phyloP scores from a whole-genome alignment of 2,113 vertebrate genomes.

The Colossoma macropomum region DNA sequence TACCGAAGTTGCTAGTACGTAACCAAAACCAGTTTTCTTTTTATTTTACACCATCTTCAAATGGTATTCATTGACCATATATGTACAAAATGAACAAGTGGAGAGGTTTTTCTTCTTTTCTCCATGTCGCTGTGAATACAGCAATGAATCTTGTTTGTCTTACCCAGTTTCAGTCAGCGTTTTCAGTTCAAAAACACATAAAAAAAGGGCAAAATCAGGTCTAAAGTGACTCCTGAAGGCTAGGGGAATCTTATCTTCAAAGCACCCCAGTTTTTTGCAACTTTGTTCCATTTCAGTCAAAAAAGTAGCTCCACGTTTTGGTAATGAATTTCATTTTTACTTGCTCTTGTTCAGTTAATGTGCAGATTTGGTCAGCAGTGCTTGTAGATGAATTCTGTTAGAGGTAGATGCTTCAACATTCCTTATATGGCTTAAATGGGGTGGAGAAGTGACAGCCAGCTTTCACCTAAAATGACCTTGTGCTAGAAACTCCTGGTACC shows the following conservation, averaged over 20 bases:
- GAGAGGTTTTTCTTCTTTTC: neutral
- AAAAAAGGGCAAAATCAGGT: neutral
- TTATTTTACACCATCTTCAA: neutral
- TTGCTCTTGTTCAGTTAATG: neutral
- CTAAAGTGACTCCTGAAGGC: neutral
- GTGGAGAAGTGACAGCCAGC: neutral
- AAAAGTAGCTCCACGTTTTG: neutral
- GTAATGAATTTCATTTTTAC: neutral
- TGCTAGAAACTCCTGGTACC: neutral
- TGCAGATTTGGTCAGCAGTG: neutral
- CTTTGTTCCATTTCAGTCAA: neutral
- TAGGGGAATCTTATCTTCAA: neutral
- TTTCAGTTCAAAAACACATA: neutral
- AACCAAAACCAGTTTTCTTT: neutral
- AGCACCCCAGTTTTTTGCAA: neutral
- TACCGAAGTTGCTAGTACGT: neutral
- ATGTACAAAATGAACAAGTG: neutral
- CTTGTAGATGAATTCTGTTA: neutral
- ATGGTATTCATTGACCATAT: neutral
- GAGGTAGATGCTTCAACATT: neutral
- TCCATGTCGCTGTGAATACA: neutral
- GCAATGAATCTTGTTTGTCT: neutral
- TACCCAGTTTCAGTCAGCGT: neutral
- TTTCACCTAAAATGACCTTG: neutral
- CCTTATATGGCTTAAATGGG: neutral